Percentiles rank a stretch among this genome's conserved stretches.
Conservation (phyloP, 2,888 invertebrate species). For the Athalia rosae region DNA sequence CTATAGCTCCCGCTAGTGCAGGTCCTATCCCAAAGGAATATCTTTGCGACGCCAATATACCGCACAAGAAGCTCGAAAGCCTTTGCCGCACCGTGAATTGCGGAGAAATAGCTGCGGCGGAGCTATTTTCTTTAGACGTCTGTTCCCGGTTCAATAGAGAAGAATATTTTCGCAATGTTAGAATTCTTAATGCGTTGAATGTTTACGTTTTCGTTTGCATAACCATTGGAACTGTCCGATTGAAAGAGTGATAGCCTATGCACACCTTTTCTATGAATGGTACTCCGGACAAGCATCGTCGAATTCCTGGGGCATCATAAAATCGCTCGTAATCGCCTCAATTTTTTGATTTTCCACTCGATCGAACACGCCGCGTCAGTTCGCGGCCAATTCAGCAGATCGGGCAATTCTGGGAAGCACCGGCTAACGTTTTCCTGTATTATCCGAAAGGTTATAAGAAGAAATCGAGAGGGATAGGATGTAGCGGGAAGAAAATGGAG, state of each 20-base stretch:
- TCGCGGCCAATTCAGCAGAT: slow-evolving; percentile 23
- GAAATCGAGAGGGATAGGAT: slow-evolving; percentile 13
- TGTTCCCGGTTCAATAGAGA: background rate
- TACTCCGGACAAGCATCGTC: slow-evolving; percentile 27
- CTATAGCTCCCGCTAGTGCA: background rate
- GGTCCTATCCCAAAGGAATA: slow-evolving; percentile 14
- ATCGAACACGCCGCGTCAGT: slow-evolving; percentile 16
- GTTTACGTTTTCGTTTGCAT: background rate
- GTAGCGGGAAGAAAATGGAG: slow-evolving; percentile 3
- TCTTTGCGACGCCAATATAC: slow-evolving; percentile 7
- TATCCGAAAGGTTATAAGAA: background rate
- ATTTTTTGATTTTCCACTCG: slow-evolving; percentile 44
- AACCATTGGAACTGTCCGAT: background rate
- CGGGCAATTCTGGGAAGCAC: slow-evolving; percentile 28
- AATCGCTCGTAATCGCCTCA: slow-evolving; percentile 34
- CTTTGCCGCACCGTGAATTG: background rate
- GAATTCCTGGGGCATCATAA: background rate
- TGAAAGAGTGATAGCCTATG: too few relatives aligned
- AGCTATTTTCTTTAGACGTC: background rate
- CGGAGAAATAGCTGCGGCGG: slow-evolving; percentile 9
- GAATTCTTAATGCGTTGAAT: background rate
- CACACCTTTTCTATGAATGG: background rate
- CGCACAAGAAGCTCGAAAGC: slow-evolving; percentile 13
- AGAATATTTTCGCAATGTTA: background rate
- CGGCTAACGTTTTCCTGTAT: slow-evolving; percentile 16